Evolutionary conservation across 2,797 vertebrate species (phyloP), one percentile per base, ranked within the genome.

Genomic region (Saxicola maurus): DNA sequence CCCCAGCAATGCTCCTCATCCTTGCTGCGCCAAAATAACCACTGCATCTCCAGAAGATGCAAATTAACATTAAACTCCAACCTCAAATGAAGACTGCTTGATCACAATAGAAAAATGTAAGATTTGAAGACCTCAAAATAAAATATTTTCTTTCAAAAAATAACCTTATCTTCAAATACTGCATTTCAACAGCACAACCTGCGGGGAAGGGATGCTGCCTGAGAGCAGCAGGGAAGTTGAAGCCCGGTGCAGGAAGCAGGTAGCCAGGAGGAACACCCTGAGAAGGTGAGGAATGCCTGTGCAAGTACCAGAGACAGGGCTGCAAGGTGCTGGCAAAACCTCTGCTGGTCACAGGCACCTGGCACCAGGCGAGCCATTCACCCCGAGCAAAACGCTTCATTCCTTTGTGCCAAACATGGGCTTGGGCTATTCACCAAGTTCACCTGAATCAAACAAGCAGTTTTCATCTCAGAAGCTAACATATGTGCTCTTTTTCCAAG

Each of bases 151-250:
- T 46, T 45, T 53, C 51, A 21, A 72, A 72, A 82, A 27, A 66
- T 11, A 62, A 78, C 13, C 18, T 48, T 35, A 52, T 86, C 60
- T 91, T 57, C 30, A 74, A 56, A 74, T 7, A 31, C 15, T 65
- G 69, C 87, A 64, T 37, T 80, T 94, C 82, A 76, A 73, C 65
- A 92, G 76, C 27, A 19, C 35, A 94, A 65, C 27, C 43, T 8
- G 10, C 21, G 38, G 74, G 88, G 78, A 86, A 72, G 0, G 4
- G 46, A 78, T 20, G 71, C 16, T 33, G 79, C 40, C 61, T 71
- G 52, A 21, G 76, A 93, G 66, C 78, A 88, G 75, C 91, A 73
- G 86, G 90, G 71, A 92, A 67, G 86, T 53, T 64, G 82, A 52
- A 90, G 48, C 13, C 10, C 0, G 0, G 11, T 10, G 42, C 79